These are phyloP conservation scores for Trichogramma dendrolimi DNA, from an alignment of 2,888 invertebrate genomes.

Conservation along the genomic window DNA sequence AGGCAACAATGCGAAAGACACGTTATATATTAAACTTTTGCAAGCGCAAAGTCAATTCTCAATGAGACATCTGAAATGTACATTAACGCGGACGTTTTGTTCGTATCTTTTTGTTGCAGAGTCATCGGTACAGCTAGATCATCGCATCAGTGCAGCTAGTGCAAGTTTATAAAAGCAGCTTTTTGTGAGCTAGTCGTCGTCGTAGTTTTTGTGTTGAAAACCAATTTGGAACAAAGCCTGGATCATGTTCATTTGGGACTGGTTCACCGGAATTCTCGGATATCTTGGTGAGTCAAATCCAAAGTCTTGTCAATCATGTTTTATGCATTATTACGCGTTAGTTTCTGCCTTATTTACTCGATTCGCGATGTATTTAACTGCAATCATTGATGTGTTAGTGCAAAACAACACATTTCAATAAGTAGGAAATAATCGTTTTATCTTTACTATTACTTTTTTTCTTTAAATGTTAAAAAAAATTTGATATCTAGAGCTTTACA, in stretches of 20 bases:
- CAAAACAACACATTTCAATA: too few relatives aligned
- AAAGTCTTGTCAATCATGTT: not conserved
- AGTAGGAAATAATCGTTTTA: not conserved
- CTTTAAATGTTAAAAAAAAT: not conserved
- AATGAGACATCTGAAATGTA: too few relatives aligned
- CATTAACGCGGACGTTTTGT: too few relatives aligned
- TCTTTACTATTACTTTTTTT: not conserved
- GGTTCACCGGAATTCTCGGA: constrained; percentile 90
- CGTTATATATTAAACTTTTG: too few relatives aligned
- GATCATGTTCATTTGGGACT: constrained; percentile 91
- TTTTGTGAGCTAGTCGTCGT: constrained; percentile 3
- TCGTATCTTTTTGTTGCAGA: constrained; percentile 43
- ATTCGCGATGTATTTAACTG: too few relatives aligned
- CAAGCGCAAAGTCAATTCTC: too few relatives aligned
- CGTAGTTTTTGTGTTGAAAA: not conserved
- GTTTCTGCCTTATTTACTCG: too few relatives aligned
- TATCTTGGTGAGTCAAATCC: constrained; percentile 73
- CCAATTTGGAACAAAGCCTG: constrained; percentile 6
- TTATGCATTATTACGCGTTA: too few relatives aligned
- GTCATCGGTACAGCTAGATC: constrained; percentile 38
- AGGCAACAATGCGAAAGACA: too few relatives aligned
- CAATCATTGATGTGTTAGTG: too few relatives aligned
- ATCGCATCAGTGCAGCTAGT: not conserved
- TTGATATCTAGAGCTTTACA: not conserved
- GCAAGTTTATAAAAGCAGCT: constrained; percentile 4